Evolutionary conservation across 2,888 invertebrate species (phyloP), one percentile per base, ranked within the genome.

Genomic region (Sesia apiformis): DNA sequence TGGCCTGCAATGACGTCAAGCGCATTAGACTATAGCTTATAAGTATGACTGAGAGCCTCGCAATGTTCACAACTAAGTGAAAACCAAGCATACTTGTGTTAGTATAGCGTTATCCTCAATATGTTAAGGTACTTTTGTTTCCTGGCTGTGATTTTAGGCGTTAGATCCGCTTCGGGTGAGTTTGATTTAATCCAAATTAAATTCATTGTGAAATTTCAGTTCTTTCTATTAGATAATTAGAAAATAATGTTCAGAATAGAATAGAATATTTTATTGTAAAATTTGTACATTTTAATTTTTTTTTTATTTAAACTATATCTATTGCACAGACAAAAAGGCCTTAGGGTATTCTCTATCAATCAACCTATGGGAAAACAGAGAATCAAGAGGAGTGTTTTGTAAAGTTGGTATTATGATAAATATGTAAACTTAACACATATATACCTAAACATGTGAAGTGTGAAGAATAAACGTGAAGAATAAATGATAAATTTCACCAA

Each of bases 121-220:
- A 75, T 78, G 72, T 64, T 81, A 57, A 60, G 67, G 38, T 67
- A 64, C 57, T 57, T 81, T 43, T 78, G 70, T 59, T 72, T 83
- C 52, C 54, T 81, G n/a, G 72, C 75, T 52, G 67, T 74, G 53
- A 60, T 78, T 55, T 62, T 78, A 8, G 71, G 71, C 53, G 78
- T 61, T 5, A 66, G 58, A 40, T 73, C 72, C 2, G 74, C 70
- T 57, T 66, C 64, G 4, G 81, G 83, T 84, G 56, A 72, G 81
- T 69, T 52, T 1, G 23, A 23, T 23, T 23, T 23, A 23, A 23
- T 23, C 23, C 8, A 43, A 4, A 4, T 46, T 46, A 7, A 46
- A 46, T 8, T 6, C n/a, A 46, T 4, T n/a, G 5, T 8, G 4
- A 46, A 7, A 46, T 46, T 46, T 4, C 46, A 46, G 5, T 23